phyloP scores from a whole-genome alignment of 2,797 vertebrate species.

The Peromyscus eremicus region DNA sequence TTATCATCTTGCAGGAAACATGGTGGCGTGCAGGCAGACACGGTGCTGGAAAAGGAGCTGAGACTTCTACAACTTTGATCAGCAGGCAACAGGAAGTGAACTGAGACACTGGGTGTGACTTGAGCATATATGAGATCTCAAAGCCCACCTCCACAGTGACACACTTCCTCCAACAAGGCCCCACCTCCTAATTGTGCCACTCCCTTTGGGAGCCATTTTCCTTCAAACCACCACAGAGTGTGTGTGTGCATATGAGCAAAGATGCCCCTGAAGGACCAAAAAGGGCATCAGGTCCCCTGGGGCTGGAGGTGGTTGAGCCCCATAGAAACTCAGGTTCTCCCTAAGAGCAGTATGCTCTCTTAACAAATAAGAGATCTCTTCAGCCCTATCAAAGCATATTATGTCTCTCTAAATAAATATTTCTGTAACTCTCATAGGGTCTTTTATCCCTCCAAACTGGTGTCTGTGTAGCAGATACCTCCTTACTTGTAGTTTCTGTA shows the following conservation, averaged over 20 bases:
- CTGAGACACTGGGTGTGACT: background rate
- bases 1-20: background rate
- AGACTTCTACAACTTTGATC: background rate
- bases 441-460: slow-evolving; percentile 28
- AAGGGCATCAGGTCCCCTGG: no score
- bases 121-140: background rate
- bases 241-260: background rate
- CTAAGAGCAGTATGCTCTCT: background rate
- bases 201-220: background rate
- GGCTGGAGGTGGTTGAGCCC: background rate
- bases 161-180: background rate
- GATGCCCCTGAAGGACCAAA: background rate
- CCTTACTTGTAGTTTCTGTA: background rate
- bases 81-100: background rate
- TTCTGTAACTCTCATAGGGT: background rate
- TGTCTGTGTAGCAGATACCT: background rate
- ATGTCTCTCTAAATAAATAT: background rate
- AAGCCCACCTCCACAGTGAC: background rate
- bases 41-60: background rate
- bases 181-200: background rate
- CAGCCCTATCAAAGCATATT: background rate
- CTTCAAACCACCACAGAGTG: background rate
- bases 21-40: no score
- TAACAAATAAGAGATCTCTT: background rate
- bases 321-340: background rate